Percentiles rank a stretch among this genome's conserved stretches.
Conservation (phyloP, 2,797 vertebrate species). For the Labroides dimidiatus region DNA sequence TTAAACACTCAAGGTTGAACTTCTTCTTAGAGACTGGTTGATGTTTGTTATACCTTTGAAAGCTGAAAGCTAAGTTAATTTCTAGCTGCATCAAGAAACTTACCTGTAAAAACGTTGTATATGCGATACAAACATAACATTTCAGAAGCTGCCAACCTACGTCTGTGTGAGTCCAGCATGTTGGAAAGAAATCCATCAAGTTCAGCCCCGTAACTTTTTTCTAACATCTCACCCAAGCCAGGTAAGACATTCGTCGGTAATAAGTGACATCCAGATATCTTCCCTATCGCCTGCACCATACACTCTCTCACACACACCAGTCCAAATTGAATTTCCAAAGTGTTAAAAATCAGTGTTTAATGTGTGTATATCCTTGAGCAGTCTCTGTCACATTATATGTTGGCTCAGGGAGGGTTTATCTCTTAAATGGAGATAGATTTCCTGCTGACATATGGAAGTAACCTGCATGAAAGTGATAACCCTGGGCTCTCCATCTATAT, state of each 20-base stretch:
- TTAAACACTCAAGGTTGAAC: neutral
- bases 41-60: neutral
- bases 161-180: neutral
- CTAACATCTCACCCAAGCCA: conserved; percentile 15
- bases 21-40: neutral
- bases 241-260: conserved; percentile 21
- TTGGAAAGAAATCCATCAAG: neutral
- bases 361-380: conserved; percentile 30
- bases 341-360: conserved; percentile 55
- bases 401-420: conserved; percentile 45
- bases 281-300: conserved; percentile 15
- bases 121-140: too few relatives aligned
- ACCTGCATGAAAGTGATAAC: conserved; percentile 60
- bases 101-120: too few relatives aligned
- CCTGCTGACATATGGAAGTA: conserved; percentile 56
- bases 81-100: too few relatives aligned
- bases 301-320: conserved; percentile 7
- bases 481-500: conserved; percentile 50
- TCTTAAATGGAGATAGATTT: conserved; percentile 63
- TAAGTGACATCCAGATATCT: conserved; percentile 27
- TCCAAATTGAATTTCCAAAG: conserved; percentile 35
- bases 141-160: neutral
- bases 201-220: conserved; percentile 2
- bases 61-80: neutral
- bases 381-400: conserved; percentile 28